Evolutionary conservation across 2,888 invertebrate species (phyloP).

Genomic region (Pheosia gnoma): DNA sequence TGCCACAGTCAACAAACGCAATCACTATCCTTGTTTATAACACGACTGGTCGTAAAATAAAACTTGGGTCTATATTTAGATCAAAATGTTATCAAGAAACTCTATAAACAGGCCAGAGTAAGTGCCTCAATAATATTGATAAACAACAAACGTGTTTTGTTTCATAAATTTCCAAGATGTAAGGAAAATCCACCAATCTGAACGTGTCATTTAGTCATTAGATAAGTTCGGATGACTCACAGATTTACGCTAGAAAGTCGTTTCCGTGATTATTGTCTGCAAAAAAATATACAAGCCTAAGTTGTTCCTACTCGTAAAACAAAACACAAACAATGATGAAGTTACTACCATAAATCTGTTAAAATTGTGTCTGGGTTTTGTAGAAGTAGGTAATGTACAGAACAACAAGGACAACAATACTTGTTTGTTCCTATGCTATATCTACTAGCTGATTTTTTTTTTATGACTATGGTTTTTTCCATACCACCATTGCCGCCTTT

Average conservation of each 20-base stretch:
- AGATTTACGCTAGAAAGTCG: conserved; percentile 40
- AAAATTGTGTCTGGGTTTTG: not conserved
- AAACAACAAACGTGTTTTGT: conserved; percentile 15
- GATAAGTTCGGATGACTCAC: conserved; percentile 38
- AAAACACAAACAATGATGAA: not conserved
- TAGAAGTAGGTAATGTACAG: not conserved
- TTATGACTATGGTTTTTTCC: too few species aligned
- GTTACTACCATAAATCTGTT: not conserved
- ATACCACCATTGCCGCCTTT: not conserved
- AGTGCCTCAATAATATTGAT: conserved; percentile 14
- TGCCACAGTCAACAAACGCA: conserved; percentile 20
- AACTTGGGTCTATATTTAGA: conserved; percentile 26
- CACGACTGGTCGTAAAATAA: conserved; percentile 18
- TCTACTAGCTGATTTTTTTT: not conserved
- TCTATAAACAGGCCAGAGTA: conserved; percentile 30
- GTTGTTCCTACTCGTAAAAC: not conserved
- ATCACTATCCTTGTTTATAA: conserved; percentile 25
- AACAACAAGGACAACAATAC: not conserved
- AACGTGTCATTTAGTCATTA: conserved; percentile 25
- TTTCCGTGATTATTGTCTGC: conserved; percentile 36
- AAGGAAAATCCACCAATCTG: conserved; percentile 13
- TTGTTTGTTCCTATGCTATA: not conserved
- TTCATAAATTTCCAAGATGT: conserved; percentile 7
- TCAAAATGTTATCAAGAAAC: conserved; percentile 33
- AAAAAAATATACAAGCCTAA: not conserved